Conservation (phyloP, 2,888 invertebrate species). For the Orthosia gracilis region DNA sequence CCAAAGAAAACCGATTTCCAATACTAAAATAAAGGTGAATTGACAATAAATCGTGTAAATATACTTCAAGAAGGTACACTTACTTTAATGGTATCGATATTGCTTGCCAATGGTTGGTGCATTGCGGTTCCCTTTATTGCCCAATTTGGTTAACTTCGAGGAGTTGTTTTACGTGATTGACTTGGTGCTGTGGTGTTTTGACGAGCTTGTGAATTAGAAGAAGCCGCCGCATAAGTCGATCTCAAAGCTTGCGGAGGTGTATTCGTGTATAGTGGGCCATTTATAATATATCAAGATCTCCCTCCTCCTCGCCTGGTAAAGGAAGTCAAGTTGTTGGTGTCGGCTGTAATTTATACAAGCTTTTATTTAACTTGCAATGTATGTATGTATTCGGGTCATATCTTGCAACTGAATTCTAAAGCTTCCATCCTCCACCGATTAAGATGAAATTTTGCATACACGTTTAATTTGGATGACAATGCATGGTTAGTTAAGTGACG, state of each 20-base stretch:
- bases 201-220: not conserved
- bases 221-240: not conserved
- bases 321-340: too few relatives aligned
- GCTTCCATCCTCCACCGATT: too few relatives aligned
- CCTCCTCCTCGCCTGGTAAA: not conserved
- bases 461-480: too few relatives aligned
- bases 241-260: not conserved
- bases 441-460: too few relatives aligned
- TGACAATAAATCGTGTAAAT: conserved; percentile 42
- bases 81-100: conserved; percentile 29
- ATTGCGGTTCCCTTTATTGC: conserved; percentile 44
- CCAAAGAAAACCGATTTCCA: conserved; percentile 22
- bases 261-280: not conserved
- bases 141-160: conserved; percentile 30
- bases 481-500: too few relatives aligned
- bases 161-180: conserved; percentile 42
- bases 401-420: too few relatives aligned
- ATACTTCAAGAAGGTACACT: conserved; percentile 25
- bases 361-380: too few relatives aligned
- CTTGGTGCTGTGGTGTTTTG: not conserved
- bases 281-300: not conserved
- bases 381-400: too few relatives aligned
- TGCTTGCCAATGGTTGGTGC: conserved; percentile 55
- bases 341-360: too few relatives aligned
- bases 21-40: conserved; percentile 35